Evolutionary conservation across 2,797 vertebrate species (phyloP), one percentile per base, ranked within the genome.

Genomic region (Ceryle rudis): DNA sequence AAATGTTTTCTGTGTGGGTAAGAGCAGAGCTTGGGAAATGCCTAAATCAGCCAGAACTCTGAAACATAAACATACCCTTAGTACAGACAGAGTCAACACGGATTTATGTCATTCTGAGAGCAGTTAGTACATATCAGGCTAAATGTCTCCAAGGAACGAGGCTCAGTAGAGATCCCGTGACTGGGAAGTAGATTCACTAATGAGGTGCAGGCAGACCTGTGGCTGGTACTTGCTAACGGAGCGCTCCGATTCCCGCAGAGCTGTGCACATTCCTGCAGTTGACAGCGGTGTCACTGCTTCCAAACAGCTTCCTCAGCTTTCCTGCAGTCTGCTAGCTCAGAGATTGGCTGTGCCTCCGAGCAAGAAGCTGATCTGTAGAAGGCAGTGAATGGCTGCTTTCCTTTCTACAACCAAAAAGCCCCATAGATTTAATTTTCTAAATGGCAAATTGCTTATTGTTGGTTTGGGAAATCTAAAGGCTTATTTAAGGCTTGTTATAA

Each of bases 251-350:
- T 86, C 80, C 88, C 60, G 77, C 61, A 77, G 85, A 89, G 88
- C 82, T 83, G 69, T 52, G n/a, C 29, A 42, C 23, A 49, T 79
- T 52, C n/a, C 8, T 14, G 51, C 58, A 90, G 80, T 60, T 84
- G 90, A 89, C 82, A 89, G 91, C 4, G 0, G 39, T 89, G 81
- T 73, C 80, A 39, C 73, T 86, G 47, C 82, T 81, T 79, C 85
- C 69, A 31, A 66, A 72, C 81, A 87, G 84, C 87, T 94, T 93
- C 81, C 37, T 92, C 81, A 89, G 84, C 84, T 92, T 92, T 73
- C 58, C 66, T 92, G 86, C 72, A 47, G 72, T 51, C n/a, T 88
- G 75, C 58, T 39, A 62, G 61, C 54, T 19, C n/a, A 33, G 67
- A 3, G 19, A 20, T 47, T 21, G 28, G 65, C 84, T 6, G 0